Percentiles rank a stretch among this genome's conserved stretches.
Conservation (phyloP, 2,113 vertebrate species). For the Trogon melanurus region DNA sequence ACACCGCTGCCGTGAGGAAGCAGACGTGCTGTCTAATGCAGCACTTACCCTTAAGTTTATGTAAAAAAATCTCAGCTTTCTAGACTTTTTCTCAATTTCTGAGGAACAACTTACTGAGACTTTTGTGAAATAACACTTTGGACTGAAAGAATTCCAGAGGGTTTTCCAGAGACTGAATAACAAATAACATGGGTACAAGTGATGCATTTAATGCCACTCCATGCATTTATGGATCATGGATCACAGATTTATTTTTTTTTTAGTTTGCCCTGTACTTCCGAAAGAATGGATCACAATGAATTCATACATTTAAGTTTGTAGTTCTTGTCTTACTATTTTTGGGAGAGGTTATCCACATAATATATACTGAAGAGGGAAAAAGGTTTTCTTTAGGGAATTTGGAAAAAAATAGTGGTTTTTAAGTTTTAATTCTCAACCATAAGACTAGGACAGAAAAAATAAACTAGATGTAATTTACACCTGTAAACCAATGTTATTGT, state of each 20-base stretch:
- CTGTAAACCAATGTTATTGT: neutral
- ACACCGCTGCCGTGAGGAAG: neutral
- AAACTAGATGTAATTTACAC: neutral
- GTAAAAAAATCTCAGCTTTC: neutral
- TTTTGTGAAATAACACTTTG: neutral
- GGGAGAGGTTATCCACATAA: neutral
- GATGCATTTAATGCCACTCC: neutral
- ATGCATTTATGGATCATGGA: neutral
- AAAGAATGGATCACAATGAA: neutral
- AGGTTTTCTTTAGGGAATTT: neutral
- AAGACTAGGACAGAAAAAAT: neutral
- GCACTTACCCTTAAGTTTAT: neutral
- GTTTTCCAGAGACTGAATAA: neutral
- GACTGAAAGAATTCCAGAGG: neutral
- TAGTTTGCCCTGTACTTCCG: neutral
- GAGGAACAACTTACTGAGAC: neutral
- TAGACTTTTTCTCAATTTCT: neutral
- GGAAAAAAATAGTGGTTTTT: neutral
- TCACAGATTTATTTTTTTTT: neutral
- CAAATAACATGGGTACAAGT: neutral
- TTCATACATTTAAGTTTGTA: neutral
- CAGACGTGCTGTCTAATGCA: conserved; percentile 36
- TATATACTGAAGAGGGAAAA: neutral
- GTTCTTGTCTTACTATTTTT: neutral
- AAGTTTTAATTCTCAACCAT: neutral